phyloP scores from a whole-genome alignment of 2,888 invertebrate species.

The Melanargia galathea region DNA sequence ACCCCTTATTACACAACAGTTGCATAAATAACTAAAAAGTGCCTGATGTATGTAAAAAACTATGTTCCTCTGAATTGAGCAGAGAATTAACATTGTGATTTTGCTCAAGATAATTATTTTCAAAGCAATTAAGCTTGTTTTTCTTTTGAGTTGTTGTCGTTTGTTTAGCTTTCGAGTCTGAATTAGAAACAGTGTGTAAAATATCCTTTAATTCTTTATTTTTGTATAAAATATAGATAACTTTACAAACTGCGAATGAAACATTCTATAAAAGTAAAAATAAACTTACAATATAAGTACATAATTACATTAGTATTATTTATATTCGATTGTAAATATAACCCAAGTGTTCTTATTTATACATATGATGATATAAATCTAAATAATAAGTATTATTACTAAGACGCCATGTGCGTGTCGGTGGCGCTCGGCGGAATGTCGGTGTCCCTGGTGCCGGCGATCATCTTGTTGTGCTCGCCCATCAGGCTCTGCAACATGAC shows the following conservation, averaged over 20 bases:
- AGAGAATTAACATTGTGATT: no score
- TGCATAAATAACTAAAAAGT: no score
- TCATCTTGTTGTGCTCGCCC: slow-evolving; percentile 81
- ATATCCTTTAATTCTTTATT: neutral
- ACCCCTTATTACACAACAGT: no score
- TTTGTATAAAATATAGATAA: slow-evolving; percentile 24
- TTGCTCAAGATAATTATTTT: no score
- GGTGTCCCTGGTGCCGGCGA: slow-evolving; percentile 61
- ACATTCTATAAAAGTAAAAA: slow-evolving; percentile 22
- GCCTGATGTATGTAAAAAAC: no score
- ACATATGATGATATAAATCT: neutral
- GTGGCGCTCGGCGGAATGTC: slow-evolving; percentile 13
- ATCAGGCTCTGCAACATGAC: slow-evolving; percentile 74
- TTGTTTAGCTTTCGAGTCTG: no score
- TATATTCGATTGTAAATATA: neutral
- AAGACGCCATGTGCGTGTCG: neutral
- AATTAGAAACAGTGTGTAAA: neutral
- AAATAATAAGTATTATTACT: neutral
- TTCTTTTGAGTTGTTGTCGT: no score
- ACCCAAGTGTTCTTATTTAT: neutral
- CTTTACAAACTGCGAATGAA: slow-evolving; percentile 1
- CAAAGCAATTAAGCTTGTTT: no score
- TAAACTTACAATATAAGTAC: slow-evolving; percentile 15
- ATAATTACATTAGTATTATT: slow-evolving; percentile 3
- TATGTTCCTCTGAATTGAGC: no score